Percentiles rank a stretch among this genome's conserved stretches.
Conservation (phyloP, 2,113 vertebrate genomes). For the Cettia cetti region DNA sequence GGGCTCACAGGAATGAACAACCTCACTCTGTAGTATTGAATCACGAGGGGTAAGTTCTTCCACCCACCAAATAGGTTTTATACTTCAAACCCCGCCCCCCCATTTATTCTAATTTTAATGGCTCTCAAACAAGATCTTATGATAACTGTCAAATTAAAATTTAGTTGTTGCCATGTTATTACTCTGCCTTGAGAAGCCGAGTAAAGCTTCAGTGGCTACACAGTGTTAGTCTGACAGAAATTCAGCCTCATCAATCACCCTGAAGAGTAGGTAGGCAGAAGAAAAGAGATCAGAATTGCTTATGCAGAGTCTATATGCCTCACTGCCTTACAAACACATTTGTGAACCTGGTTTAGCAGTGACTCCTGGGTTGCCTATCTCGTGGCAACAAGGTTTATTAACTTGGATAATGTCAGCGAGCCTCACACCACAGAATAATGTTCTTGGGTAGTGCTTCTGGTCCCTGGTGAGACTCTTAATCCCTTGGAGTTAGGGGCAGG, state of each 20-base stretch:
- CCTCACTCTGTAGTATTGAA: background rate
- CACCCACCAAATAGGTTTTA: background rate
- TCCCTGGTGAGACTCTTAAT: background rate
- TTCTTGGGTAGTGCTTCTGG: background rate
- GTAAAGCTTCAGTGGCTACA: background rate
- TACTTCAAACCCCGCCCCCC: background rate
- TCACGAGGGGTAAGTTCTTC: background rate
- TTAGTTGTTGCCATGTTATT: background rate
- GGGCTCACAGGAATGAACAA: background rate
- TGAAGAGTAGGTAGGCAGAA: background rate
- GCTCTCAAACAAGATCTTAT: background rate
- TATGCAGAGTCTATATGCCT: background rate
- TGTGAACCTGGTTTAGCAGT: background rate
- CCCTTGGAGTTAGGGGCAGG: background rate
- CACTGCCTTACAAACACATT: background rate
- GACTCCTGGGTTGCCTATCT: background rate
- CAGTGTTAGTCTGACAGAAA: background rate
- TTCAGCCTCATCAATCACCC: background rate
- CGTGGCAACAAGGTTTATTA: background rate
- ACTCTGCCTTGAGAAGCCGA: background rate
- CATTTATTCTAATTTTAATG: background rate
- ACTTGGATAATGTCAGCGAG: accelerated
- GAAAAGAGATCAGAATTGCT: background rate
- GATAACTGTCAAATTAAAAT: background rate
- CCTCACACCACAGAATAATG: background rate